These are phyloP conservation scores for Chiloscyllium plagiosum DNA, from an alignment of 2,113 vertebrate species.

Conservation along the genomic window DNA sequence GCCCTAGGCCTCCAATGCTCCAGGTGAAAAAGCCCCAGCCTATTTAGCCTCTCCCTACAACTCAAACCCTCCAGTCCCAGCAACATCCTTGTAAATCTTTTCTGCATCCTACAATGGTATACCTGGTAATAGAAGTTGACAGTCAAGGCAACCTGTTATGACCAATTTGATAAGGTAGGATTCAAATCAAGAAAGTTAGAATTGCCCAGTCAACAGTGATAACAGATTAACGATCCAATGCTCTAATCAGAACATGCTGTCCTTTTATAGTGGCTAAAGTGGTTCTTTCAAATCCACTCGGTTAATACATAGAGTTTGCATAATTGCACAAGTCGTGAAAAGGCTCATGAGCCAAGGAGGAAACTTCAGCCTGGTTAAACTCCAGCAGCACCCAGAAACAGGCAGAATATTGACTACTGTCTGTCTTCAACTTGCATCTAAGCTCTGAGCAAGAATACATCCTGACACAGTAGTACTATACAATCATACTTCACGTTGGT, in stretches of 20 bases:
- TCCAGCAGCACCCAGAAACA: not conserved
- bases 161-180: not conserved
- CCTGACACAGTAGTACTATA: not conserved
- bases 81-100: too few relatives aligned
- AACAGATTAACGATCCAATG: not conserved
- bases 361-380: not conserved
- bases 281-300: not conserved
- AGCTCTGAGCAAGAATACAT: not conserved
- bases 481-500: not conserved
- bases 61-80: too few relatives aligned
- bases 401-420: not conserved
- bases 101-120: not conserved
- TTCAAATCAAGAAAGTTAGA: not conserved
- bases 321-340: not conserved
- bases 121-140: not conserved
- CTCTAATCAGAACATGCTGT: not conserved
- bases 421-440: not conserved
- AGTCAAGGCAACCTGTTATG: not conserved
- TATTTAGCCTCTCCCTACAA: too few relatives aligned
- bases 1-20: too few relatives aligned
- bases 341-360: not conserved
- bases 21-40: too few relatives aligned
- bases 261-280: not conserved
- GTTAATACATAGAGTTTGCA: not conserved
- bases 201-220: not conserved